Conservation (phyloP, 2,113 vertebrate genomes). For the Myocastor coypus region DNA sequence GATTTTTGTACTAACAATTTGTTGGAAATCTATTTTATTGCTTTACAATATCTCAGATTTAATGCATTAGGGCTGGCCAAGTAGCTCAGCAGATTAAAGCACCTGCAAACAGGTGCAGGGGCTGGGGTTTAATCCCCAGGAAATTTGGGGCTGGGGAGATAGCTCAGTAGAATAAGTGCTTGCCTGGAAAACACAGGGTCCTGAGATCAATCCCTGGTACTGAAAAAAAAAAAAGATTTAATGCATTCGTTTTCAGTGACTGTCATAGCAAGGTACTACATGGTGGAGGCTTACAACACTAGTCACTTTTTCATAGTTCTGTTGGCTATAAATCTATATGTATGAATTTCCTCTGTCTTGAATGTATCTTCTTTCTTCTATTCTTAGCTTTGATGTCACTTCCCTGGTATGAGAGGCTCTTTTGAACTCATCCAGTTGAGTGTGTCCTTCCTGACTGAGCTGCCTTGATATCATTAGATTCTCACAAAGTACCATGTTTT, state of each 20-base stretch:
- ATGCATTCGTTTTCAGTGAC: conserved; percentile 28
- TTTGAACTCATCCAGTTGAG: background rate
- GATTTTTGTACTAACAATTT: background rate
- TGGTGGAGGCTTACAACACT: background rate
- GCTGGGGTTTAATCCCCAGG: too few relatives aligned
- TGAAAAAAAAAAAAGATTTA: too few relatives aligned
- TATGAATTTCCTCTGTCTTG: background rate
- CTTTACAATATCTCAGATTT: conserved; percentile 22
- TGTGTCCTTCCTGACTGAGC: background rate
- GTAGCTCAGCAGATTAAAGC: too few relatives aligned
- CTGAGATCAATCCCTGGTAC: too few relatives aligned
- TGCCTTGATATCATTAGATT: background rate
- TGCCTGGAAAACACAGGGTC: too few relatives aligned
- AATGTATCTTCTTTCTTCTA: background rate
- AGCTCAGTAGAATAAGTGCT: too few relatives aligned
- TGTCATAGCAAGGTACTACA: background rate
- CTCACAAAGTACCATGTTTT: conserved; percentile 12
- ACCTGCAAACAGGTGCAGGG: too few relatives aligned
- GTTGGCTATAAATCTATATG: background rate
- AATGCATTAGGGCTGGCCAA: background rate
- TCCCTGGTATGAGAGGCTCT: background rate
- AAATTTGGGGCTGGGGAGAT: too few relatives aligned
- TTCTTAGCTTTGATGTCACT: background rate
- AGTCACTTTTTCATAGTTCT: conserved; percentile 21
- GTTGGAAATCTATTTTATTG: conserved; percentile 23